Evolutionary conservation across 2,888 invertebrate genomes (phyloP).

Genomic region (Acrobasis repandana): DNA sequence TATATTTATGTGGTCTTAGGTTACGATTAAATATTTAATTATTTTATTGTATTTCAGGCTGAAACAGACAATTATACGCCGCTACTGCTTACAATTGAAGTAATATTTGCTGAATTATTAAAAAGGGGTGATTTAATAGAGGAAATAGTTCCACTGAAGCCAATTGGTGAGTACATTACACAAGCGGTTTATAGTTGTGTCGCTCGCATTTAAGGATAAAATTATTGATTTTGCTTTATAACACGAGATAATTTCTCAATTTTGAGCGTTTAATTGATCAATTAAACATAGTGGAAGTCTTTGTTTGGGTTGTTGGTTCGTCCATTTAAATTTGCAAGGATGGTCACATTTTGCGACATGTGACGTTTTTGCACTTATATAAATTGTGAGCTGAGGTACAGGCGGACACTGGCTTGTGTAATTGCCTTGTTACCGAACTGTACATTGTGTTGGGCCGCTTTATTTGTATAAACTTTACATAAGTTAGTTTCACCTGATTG

Average conservation of each 20-base stretch:
- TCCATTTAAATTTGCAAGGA: slow-evolving; percentile 11
- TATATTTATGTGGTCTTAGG: slow-evolving; percentile 55
- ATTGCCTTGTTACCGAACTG: slow-evolving; percentile 33
- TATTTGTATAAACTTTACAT: slow-evolving; percentile 25
- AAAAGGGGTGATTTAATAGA: slow-evolving; percentile 86
- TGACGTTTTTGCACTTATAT: slow-evolving; percentile 50
- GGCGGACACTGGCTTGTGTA: slow-evolving; percentile 38
- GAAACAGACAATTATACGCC: slow-evolving; percentile 78
- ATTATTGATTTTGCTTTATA: slow-evolving; percentile 54
- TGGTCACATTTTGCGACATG: slow-evolving; percentile 51
- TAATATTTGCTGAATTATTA: slow-evolving; percentile 87
- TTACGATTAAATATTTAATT: slow-evolving; percentile 48
- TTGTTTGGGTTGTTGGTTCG: not conserved
- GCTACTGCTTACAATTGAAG: slow-evolving; percentile 86
- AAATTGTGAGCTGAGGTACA: slow-evolving; percentile 38
- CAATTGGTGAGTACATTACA: slow-evolving; percentile 64
- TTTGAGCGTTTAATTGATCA: not conserved
- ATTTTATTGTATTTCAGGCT: slow-evolving; percentile 58
- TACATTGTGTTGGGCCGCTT: not conserved
- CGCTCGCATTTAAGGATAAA: slow-evolving; percentile 37
- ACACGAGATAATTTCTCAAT: not conserved
- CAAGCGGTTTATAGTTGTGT: slow-evolving; percentile 34
- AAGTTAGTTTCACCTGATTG: slow-evolving; percentile 22
- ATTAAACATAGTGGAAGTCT: not conserved
- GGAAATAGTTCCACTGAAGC: slow-evolving; percentile 83